phyloP scores from a whole-genome alignment of 1,140 invertebrate species.

The Zaprionus capensis region DNA sequence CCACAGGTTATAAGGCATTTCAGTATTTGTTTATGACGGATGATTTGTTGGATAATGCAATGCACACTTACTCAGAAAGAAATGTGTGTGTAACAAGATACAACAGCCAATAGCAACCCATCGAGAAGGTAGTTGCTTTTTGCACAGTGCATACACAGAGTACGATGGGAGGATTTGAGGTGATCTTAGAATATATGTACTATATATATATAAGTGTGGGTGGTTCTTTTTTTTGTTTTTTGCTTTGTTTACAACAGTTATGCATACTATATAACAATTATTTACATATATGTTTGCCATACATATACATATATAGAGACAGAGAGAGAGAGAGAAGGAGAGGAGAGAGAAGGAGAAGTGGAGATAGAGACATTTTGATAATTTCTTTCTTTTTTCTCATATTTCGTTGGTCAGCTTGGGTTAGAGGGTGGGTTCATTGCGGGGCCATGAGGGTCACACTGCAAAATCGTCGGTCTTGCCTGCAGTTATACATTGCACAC shows the following conservation, averaged over 20 bases:
- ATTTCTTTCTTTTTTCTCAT: neutral
- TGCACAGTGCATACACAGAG: conserved; percentile 71
- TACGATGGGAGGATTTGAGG: conserved; percentile 25
- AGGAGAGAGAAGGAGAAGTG: conserved; percentile 14
- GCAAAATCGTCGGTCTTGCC: neutral
- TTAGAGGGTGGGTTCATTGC: neutral
- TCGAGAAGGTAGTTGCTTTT: conserved; percentile 36
- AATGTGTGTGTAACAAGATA: conserved; percentile 37
- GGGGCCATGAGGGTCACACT: conserved; percentile 17
- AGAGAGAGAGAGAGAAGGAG: conserved; percentile 2
- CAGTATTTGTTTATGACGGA: conserved; percentile 1
- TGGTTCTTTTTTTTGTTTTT: conserved; percentile 25
- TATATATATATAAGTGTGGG: conserved; percentile 10
- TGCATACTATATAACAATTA: conserved; percentile 46
- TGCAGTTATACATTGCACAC: neutral
- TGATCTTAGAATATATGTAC: conserved; percentile 13
- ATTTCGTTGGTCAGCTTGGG: conserved; percentile 1
- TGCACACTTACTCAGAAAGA: conserved; percentile 49
- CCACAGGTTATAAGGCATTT: neutral
- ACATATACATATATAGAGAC: conserved; percentile 10
- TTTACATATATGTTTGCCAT: conserved; percentile 23
- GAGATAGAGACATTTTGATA: conserved; percentile 19
- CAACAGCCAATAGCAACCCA: conserved; percentile 59
- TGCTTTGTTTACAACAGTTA: conserved; percentile 51
- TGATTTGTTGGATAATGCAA: conserved; percentile 8